Percentiles rank a stretch among this genome's conserved stretches.
phyloP scores from a whole-genome alignment of 2,888 invertebrate species.

The Folsomia manolachei region DNA sequence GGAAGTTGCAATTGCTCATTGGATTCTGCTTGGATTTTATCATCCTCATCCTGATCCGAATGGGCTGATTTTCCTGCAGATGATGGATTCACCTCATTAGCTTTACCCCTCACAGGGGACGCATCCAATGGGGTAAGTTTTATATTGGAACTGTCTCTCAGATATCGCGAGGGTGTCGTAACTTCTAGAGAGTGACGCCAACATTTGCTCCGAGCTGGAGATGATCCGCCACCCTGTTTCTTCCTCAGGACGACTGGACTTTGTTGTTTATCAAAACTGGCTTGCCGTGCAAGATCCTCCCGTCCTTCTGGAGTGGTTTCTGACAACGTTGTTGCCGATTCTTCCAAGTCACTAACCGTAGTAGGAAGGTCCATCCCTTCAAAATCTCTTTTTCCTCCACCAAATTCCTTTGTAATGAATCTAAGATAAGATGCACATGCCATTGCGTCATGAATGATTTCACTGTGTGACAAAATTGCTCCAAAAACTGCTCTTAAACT shows the following conservation, averaged over 20 bases:
- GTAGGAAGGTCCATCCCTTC: background rate
- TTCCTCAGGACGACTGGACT: conserved; percentile 37
- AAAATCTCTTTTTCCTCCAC: background rate
- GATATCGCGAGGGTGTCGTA: conserved; percentile 64
- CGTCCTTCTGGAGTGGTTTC: background rate
- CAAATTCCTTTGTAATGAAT: conserved; percentile 65
- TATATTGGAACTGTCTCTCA: conserved; percentile 44
- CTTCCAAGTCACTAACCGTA: background rate
- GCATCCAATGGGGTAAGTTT: conserved; percentile 35
- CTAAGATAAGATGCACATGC: conserved; percentile 95
- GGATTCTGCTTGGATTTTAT: background rate
- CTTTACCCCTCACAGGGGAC: background rate
- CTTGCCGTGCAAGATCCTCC: background rate
- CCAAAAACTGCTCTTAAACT: conserved; percentile 92
- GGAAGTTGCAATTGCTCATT: conserved; percentile 40
- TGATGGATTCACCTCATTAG: background rate
- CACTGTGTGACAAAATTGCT: conserved; percentile 95
- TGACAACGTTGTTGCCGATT: background rate
- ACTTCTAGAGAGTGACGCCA: conserved; percentile 86
- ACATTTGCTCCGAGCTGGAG: conserved; percentile 53
- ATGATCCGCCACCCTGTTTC: conserved; percentile 37
- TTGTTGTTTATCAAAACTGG: conserved; percentile 15
- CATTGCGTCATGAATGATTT: conserved; percentile 96
- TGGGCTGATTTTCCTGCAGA: background rate
- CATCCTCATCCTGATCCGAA: background rate